Evolutionary conservation across 1,140 invertebrate species (phyloP).

Genomic region (Camponotus pennsylvanicus): DNA sequence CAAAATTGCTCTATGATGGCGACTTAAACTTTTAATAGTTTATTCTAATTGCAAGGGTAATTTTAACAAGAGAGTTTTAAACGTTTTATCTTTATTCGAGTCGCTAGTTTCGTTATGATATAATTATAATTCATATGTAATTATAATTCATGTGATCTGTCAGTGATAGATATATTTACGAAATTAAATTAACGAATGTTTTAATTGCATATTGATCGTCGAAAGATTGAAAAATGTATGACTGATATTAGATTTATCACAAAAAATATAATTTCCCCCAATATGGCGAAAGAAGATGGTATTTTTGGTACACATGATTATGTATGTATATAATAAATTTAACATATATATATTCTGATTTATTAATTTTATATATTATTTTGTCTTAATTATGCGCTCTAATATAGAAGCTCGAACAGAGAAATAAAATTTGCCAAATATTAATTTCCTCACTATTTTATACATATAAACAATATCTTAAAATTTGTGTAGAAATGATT

Average conservation of each 20-base stretch:
- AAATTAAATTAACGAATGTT: constrained; percentile 59
- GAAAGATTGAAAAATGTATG: constrained; percentile 10
- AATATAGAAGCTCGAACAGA: background rate
- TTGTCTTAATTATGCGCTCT: background rate
- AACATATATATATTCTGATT: background rate
- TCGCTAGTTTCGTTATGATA: background rate
- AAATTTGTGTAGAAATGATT: background rate
- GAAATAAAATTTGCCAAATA: constrained; percentile 26
- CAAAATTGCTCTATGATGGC: background rate
- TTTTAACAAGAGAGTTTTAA: background rate
- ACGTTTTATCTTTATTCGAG: constrained; percentile 3
- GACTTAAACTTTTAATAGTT: constrained; percentile 14
- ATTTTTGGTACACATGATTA: background rate
- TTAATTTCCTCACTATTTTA: background rate
- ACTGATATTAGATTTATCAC: background rate
- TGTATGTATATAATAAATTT: background rate
- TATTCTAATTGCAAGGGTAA: background rate
- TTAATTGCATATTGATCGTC: constrained; percentile 60
- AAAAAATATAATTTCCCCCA: background rate
- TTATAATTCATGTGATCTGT: constrained; percentile 10
- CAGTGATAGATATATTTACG: constrained; percentile 45
- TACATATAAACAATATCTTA: background rate
- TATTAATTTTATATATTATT: background rate
- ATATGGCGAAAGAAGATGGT: constrained; percentile 5
- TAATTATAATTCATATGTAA: background rate